Evolutionary conservation across 2,113 vertebrate species (phyloP).

Genomic region (Hemiscyllium ocellatum): DNA sequence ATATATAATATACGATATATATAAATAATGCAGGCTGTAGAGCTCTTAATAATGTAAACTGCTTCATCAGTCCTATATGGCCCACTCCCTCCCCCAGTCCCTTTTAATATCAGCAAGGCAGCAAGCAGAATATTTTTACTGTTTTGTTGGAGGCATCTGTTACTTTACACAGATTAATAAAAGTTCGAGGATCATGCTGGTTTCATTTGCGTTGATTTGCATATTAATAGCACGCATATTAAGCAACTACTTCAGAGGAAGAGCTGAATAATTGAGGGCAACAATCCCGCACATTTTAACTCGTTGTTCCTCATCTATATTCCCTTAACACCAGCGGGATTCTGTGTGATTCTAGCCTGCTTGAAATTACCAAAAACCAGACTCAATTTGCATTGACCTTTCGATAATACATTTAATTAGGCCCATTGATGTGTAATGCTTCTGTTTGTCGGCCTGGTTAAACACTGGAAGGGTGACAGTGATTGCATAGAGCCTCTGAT

Average conservation of each 20-base stretch:
- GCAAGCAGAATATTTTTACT: slow-evolving; percentile 41
- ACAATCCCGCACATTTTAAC: slow-evolving; percentile 80
- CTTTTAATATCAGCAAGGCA: slow-evolving; percentile 2
- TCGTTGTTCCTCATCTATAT: slow-evolving; percentile 97
- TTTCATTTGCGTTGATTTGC: slow-evolving; percentile 83
- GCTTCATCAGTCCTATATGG: neutral
- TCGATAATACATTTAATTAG: slow-evolving; percentile 99
- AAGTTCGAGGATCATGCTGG: slow-evolving; percentile 55
- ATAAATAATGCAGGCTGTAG: neutral
- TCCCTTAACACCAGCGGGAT: slow-evolving; percentile 76
- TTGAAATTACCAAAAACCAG: slow-evolving; percentile 74
- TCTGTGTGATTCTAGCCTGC: slow-evolving; percentile 70
- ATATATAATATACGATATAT: neutral
- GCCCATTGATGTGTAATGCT: slow-evolving; percentile 75
- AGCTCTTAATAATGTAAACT: slow-evolving; percentile 7
- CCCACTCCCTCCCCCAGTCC: slow-evolving; percentile 15
- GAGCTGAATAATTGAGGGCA: slow-evolving; percentile 91
- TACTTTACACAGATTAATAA: slow-evolving; percentile 63
- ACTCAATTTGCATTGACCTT: slow-evolving; percentile 79
- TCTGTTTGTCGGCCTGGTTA: slow-evolving; percentile 78
- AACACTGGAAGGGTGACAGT: slow-evolving; percentile 48
- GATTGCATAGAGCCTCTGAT: neutral
- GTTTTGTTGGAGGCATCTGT: slow-evolving; percentile 66
- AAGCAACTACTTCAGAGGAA: slow-evolving; percentile 91
- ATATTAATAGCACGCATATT: slow-evolving; percentile 99